Base-by-base conservation (phyloP, 1,140 invertebrate genomes). In the Fopius arisanus region DNA sequence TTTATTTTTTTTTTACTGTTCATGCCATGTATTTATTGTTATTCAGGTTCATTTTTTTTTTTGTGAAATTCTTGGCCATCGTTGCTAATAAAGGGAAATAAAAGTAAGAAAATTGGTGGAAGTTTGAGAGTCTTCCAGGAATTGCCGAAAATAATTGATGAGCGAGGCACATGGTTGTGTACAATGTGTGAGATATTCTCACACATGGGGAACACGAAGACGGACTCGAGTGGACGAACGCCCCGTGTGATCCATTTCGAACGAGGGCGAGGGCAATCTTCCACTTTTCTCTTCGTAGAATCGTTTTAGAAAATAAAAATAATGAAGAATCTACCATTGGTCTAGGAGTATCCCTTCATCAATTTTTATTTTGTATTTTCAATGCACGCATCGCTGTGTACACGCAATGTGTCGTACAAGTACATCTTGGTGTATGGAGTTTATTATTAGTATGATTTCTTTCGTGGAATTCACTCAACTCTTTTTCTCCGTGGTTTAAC, bases 271-370 rank as follows among this genome's bases (percentile, higher is more conserved):
- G 70, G 74, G 67, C 74, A 79, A 81, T 80, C 77, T 79, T 81
- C 70, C 75, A 80, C 75, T 80, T 81, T 80, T 79, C 76, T 78
- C 75, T 79, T 80, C 79, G 76, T 62, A 75, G 79, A 81, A 81
- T 78, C 79, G 75, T 77, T 77, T 65, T 77, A 75, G 67, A 76
- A 76, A 73, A 51, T 26, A 66, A 48, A 48, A 66, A 62, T 51
- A 40, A 66, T 43, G 7, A 69, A 33, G n/a, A 65, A 65, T 65
- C 16, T 65, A 21, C 7, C 37, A 31, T 5, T 28, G 59, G 23
- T 26, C 41, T 51, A 12, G 6, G 3, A 31, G 16, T 29, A 43
- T 10, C 33, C 70, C 33, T 26, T 14, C 26, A 7, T 59, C n/a
- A 6, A 37, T 59, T 59, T 28, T 2, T 37, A 59, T 16, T 41